Evolutionary conservation across 1,140 invertebrate species (phyloP).

Genomic region (Drusus annulatus): DNA sequence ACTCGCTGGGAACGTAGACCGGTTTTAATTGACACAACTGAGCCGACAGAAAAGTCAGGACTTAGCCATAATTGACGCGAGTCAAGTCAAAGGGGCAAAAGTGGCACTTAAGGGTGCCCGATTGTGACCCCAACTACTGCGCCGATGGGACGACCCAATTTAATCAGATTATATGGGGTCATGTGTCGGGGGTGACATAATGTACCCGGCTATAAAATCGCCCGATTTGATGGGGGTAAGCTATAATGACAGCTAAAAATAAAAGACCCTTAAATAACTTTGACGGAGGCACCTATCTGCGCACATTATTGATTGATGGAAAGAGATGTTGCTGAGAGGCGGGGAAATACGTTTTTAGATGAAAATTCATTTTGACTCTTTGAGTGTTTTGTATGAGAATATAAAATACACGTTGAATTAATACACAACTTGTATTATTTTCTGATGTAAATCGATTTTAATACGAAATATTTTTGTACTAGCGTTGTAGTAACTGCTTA

Average conservation of each 20-base stretch:
- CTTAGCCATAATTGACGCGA: slow-evolving; percentile 7
- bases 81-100: slow-evolving; percentile 43
- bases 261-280: not conserved
- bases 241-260: not conserved
- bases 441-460: no score
- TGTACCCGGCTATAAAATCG: not conserved
- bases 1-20: not conserved
- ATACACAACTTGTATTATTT: no score
- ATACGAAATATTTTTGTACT: no score
- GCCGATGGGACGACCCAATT: slow-evolving; percentile 5
- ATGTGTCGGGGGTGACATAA: slow-evolving; percentile 9
- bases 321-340: no score
- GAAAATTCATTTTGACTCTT: no score
- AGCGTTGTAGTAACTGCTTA: no score
- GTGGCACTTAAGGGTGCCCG: slow-evolving; percentile 48
- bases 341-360: no score
- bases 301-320: no score
- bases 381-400: no score
- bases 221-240: not conserved
- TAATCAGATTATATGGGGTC: slow-evolving; percentile 34
- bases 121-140: slow-evolving; percentile 39
- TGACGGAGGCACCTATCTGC: not conserved
- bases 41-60: not conserved
- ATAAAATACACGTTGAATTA: no score
- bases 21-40: not conserved